phyloP scores from a whole-genome alignment of 2,797 vertebrate species.

The Siniperca obscura region DNA sequence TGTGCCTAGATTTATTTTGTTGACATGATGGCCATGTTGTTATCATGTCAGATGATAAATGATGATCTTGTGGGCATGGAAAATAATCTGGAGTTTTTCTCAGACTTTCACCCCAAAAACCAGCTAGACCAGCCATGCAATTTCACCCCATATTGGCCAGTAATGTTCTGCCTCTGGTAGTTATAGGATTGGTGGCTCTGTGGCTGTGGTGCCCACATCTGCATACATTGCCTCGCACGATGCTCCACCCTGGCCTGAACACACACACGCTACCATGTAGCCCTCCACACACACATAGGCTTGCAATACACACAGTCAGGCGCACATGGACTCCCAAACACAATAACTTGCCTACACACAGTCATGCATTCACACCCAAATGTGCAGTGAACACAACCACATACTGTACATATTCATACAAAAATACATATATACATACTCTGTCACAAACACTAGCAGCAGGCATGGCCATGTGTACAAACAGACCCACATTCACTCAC shows the following conservation, averaged over 20 bases:
- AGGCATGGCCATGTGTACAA: conserved; percentile 60
- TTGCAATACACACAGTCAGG: not conserved
- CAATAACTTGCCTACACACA: conserved; percentile 6
- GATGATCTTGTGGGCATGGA: conserved; percentile 69
- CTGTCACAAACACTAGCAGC: conserved; percentile 36
- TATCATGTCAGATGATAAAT: conserved; percentile 77
- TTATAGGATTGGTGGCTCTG: conserved; percentile 66
- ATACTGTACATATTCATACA: conserved; percentile 14
- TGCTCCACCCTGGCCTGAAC: conserved; percentile 52
- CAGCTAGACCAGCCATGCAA: conserved; percentile 65
- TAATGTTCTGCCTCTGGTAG: conserved; percentile 67
- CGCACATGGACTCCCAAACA: conserved; percentile 11
- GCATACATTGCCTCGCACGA: conserved; percentile 38
- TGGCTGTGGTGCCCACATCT: conserved; percentile 71
- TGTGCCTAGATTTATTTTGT: conserved; percentile 47
- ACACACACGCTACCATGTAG: conserved; percentile 25
- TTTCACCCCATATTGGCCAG: conserved; percentile 65
- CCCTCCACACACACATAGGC: not conserved
- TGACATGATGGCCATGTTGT: conserved; percentile 64
- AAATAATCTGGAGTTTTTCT: conserved; percentile 73
- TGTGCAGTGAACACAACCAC: not conserved
- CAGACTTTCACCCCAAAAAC: conserved; percentile 65
- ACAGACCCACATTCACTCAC: conserved; percentile 54
- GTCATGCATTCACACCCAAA: conserved; percentile 29
- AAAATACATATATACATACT: conserved; percentile 26